Evolutionary conservation across 2,888 invertebrate species (phyloP), one percentile per base, ranked within the genome.

Genomic region (Eucera pruinosa): DNA sequence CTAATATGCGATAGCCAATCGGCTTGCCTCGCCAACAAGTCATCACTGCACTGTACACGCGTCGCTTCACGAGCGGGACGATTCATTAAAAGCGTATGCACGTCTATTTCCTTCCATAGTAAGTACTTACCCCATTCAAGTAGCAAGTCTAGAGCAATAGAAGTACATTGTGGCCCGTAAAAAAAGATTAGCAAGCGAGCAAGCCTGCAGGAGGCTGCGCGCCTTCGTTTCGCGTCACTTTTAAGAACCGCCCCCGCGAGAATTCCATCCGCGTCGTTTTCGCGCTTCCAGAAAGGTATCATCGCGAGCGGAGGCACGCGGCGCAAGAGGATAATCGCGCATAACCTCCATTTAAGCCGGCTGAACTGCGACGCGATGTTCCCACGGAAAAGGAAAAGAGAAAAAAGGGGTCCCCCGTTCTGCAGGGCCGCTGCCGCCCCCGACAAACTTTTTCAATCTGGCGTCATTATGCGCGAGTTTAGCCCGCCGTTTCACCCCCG

Each of bases 401-500:
- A 23, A 23, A 9, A 25, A 27, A 27, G 45, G 30, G 41, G 39
- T 18, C 7, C 55, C 73, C 60, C 64, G 68, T 60, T 50, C 47
- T 30, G 73, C 62, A 52, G 58, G 45, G 25, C 33, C 39, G 27
- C 43, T 66, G 15, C 36, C 50, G 48, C 27, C 39, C 55, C 57
- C 76, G 61, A 43, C 76, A 89, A 90, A 90, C 87, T 90, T 90
- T 90, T 90, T 89, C 87, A 90, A 90, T 90, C 88, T 89, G 84
- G 81, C 85, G 84, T 89, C 89, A 90, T 90, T 90, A 90, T 89
- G 82, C 81, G 74, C 78, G 77, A 86, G 85, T 84, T 86, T 80
- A 83, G 83, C 79, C 68, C 65, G 66, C 72, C 64, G 69, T 50
- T 64, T 81, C 83, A 41, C 55, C 15, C 64, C 64, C 57, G 70